phyloP scores from a whole-genome alignment of 2,113 vertebrate species.

The Tragelaphus strepsiceros region DNA sequence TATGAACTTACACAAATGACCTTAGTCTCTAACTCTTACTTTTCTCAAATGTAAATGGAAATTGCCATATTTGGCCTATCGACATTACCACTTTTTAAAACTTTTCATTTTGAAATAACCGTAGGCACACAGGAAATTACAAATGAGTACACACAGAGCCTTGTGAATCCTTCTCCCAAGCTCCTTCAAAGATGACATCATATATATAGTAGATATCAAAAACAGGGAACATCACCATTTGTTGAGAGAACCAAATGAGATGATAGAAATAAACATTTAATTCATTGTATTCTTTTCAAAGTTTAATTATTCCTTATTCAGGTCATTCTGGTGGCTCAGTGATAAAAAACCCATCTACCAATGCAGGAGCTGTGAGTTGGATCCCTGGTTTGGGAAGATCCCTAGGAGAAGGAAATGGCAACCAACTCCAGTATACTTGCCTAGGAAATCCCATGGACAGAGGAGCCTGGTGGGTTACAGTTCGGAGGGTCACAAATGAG shows the following conservation, averaged over 20 bases:
- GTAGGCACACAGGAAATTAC: neutral
- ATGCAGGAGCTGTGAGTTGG: neutral
- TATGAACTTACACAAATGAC: neutral
- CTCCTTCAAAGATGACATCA: neutral
- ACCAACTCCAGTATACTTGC: neutral
- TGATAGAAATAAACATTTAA: neutral
- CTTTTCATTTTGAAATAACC: neutral
- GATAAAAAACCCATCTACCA: neutral
- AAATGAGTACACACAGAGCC: neutral
- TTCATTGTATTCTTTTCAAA: neutral
- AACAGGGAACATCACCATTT: neutral
- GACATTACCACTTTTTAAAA: neutral
- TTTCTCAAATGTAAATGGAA: neutral
- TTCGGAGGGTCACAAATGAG: neutral
- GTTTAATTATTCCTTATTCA: neutral
- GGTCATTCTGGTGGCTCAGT: neutral
- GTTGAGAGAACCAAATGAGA: neutral
- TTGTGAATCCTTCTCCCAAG: neutral
- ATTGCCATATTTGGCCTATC: neutral
- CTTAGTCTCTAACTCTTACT: neutral
- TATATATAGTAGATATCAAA: neutral
- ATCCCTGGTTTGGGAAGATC: neutral
- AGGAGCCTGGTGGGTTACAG: neutral
- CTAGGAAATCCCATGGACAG: neutral
- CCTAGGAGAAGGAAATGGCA: neutral